Conservation (phyloP, 2,888 invertebrate species). For the Myopa testacea region DNA sequence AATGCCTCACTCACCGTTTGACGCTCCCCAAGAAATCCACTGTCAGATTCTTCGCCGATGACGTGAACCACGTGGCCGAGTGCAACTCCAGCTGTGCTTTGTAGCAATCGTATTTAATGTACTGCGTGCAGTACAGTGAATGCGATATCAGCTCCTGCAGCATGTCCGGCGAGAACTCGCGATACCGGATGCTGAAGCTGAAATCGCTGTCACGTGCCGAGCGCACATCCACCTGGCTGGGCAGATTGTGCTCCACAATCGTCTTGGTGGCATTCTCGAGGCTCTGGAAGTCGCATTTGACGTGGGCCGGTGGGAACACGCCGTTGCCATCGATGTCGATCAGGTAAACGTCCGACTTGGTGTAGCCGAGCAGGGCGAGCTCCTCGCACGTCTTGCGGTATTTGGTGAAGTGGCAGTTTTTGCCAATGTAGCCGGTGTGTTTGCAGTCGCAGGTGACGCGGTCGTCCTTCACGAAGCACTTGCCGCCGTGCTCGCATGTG, state of each 20-base stretch:
- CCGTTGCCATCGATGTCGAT: constrained; percentile 96
- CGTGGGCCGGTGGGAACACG: constrained; percentile 89
- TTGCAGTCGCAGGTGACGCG: constrained; percentile 90
- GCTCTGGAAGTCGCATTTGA: constrained; percentile 91
- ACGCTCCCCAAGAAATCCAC: constrained; percentile 88
- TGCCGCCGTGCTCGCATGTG: constrained; percentile 92
- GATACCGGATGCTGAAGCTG: constrained; percentile 85
- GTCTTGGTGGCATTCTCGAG: constrained; percentile 87
- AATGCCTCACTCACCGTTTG: constrained; percentile 73
- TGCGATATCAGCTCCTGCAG: constrained; percentile 89
- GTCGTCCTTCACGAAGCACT: constrained; percentile 90
- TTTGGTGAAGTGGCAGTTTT: constrained; percentile 93
- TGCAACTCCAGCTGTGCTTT: constrained; percentile 88
- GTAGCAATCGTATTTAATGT: constrained; percentile 90
- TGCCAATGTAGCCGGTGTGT: constrained; percentile 91
- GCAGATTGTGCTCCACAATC: constrained; percentile 91
- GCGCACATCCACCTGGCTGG: constrained; percentile 89
- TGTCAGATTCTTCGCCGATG: constrained; percentile 80
- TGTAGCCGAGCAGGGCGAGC: constrained; percentile 87
- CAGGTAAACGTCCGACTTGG: constrained; percentile 89
- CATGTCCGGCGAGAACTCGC: constrained; percentile 92
- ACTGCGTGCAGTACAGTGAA: constrained; percentile 88
- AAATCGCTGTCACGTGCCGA: constrained; percentile 84
- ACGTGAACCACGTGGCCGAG: constrained; percentile 89
- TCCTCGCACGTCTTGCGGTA: constrained; percentile 94